A percentile compares a stretch with the other conserved stretches of the same genome.
Evolutionary conservation across 1,140 invertebrate species (phyloP).

Genomic region (Liolophura sinensis): DNA sequence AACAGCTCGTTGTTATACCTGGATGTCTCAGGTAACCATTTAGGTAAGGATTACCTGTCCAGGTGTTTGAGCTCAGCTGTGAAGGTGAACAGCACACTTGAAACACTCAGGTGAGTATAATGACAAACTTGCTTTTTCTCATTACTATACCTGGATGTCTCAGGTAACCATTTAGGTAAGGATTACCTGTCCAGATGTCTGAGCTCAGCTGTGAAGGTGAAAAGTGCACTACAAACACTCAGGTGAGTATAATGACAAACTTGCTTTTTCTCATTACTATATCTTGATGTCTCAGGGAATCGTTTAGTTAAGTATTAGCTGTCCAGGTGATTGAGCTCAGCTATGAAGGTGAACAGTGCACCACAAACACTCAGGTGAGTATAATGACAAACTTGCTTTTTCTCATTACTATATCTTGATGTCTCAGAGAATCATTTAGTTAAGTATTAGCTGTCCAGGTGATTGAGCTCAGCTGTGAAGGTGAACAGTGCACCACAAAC

Average conservation of each 20-base stretch:
- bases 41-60: conserved; percentile 49
- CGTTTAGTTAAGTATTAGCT: conserved; percentile 47
- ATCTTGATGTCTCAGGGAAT: conserved; percentile 46
- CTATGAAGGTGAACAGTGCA: conserved; percentile 35
- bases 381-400: background rate
- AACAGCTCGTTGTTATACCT: conserved; percentile 36
- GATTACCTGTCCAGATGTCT: conserved; percentile 46
- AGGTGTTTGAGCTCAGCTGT: conserved; percentile 41
- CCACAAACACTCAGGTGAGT: conserved; percentile 38
- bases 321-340: conserved; percentile 38
- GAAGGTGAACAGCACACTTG: conserved; percentile 33
- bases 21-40: conserved; percentile 45
- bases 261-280: conserved; percentile 18
- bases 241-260: conserved; percentile 21
- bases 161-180: conserved; percentile 45
- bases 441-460: conserved; percentile 45
- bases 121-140: background rate
- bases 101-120: conserved; percentile 33
- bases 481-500: conserved; percentile 34
- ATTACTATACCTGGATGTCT: conserved; percentile 41
- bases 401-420: conserved; percentile 36
- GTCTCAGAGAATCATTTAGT: conserved; percentile 46
- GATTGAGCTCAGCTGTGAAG: conserved; percentile 38
- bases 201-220: conserved; percentile 36
- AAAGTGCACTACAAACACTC: conserved; percentile 35